phyloP scores from a whole-genome alignment of 2,888 invertebrate genomes.

The Clitarchus hookeri region DNA sequence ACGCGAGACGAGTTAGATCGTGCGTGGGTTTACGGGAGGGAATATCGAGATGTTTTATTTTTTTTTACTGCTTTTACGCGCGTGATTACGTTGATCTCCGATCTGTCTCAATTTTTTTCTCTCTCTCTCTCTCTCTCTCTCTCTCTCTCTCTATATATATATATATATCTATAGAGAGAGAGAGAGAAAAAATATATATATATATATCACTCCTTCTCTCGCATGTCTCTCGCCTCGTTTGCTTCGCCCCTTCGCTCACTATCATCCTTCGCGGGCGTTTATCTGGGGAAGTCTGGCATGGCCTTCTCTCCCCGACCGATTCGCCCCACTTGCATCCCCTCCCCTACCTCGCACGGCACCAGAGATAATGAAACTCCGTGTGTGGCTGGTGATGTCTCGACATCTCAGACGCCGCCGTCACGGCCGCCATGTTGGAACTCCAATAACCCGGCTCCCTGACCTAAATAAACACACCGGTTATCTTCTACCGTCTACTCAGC shows the following conservation, averaged over 20 bases:
- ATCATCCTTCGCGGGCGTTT: background rate
- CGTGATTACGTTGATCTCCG: no score
- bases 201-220: no score
- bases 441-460: background rate
- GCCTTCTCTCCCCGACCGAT: background rate
- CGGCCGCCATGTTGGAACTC: background rate
- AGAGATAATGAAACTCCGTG: background rate
- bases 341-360: background rate
- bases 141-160: no score
- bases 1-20: no score
- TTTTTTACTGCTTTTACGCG: no score
- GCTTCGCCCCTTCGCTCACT: background rate
- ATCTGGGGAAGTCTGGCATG: background rate
- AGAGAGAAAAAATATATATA: no score
- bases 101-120: no score
- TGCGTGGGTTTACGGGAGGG: no score
- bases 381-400: background rate
- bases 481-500: background rate
- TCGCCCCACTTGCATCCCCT: background rate
- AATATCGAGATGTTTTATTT: no score
- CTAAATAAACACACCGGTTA: background rate
- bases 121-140: no score
- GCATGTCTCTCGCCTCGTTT: no score
- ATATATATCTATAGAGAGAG: no score
- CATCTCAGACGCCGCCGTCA: background rate